Base-by-base conservation (phyloP, 1,140 invertebrate genomes). In the Probaryconus sp. region DNA sequence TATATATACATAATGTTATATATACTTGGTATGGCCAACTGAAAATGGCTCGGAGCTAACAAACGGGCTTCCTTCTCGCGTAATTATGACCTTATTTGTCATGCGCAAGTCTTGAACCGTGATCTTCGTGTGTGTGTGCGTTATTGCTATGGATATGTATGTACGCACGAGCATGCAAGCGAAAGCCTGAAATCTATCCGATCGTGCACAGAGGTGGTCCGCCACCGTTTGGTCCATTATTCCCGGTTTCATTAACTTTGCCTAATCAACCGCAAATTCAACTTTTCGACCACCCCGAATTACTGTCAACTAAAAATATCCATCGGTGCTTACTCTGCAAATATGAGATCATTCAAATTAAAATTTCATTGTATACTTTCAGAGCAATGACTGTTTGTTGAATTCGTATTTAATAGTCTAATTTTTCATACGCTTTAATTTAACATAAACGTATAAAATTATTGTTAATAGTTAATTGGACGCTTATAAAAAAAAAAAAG, bases 11-110 rank as follows among this genome's bases (percentile, higher is more conserved):
- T n/a, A n/a, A n/a, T 43, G 53, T 16, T 16, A 56, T 56, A 45
- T n/a, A 43, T 31, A 28, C 28, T 7, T 14, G 26, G 26, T 26
- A 26, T 17, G 50, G 21, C 14, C 50, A 28, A 53, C 50, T 38
- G 37, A 45, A 56, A 56, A 43, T 56, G 53, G 38, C 26, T 56
- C 40, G 51, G 13, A 14, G 28, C 42, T 31, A 42, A 47, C 28
- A 40, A 35, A 33, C 43, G 42, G 21, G 56, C 72, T 76, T 71
- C 67, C 67, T 71, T 64, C 60, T 51, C 58, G 72, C 45, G 60
- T 71, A 76, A 76, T 65, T 71, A 71, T 60, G 72, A 71, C 72
- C 67, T 51, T 76, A 71, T 76, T 71, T 60, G 72, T 70, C 67
- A 43, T 28, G 24, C 31, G 18, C 26, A 7, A 17, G n/a, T 61